Percentiles rank a stretch among this genome's conserved stretches.
Evolutionary conservation across 2,797 vertebrate genomes (phyloP).

Genomic region (Pipistrellus pygmaeus): DNA sequence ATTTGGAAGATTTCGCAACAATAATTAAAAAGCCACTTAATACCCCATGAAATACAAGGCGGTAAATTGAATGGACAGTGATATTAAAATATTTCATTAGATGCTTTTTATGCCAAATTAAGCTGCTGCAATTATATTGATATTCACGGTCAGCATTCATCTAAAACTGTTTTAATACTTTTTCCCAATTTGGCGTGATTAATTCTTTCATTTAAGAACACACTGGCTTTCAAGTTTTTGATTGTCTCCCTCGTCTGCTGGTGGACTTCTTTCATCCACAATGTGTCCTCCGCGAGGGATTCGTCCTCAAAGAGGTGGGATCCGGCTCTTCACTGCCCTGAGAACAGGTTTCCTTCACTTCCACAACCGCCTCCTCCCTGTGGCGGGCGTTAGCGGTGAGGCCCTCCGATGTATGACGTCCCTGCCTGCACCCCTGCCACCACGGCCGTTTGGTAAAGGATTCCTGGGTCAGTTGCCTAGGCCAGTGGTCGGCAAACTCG

Average conservation of each 20-base stretch:
- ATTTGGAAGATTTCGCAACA: constrained; percentile 56
- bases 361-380: neutral
- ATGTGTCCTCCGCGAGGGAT: neutral
- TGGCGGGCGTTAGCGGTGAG: neutral
- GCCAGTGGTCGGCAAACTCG: neutral
- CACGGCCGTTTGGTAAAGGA: constrained; percentile 34
- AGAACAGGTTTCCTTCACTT: neutral
- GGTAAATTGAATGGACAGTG: constrained; percentile 74
- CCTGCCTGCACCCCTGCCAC: neutral
- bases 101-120: constrained; percentile 79
- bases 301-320: neutral
- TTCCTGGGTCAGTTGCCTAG: constrained; percentile 30
- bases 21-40: constrained; percentile 74
- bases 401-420: neutral
- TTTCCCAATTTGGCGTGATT: constrained; percentile 77
- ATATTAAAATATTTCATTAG: constrained; percentile 81
- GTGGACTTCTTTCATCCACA: neutral
- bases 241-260: constrained; percentile 35
- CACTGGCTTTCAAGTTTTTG: constrained; percentile 53
- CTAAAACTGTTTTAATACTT: constrained; percentile 80
- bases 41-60: constrained; percentile 64
- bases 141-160: constrained; percentile 72
- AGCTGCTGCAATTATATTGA: constrained; percentile 73
- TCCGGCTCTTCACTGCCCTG: constrained; percentile 1
- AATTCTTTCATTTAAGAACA: constrained; percentile 71